Base-by-base conservation (phyloP, 2,113 vertebrate species). In the Percopsis transmontana region DNA sequence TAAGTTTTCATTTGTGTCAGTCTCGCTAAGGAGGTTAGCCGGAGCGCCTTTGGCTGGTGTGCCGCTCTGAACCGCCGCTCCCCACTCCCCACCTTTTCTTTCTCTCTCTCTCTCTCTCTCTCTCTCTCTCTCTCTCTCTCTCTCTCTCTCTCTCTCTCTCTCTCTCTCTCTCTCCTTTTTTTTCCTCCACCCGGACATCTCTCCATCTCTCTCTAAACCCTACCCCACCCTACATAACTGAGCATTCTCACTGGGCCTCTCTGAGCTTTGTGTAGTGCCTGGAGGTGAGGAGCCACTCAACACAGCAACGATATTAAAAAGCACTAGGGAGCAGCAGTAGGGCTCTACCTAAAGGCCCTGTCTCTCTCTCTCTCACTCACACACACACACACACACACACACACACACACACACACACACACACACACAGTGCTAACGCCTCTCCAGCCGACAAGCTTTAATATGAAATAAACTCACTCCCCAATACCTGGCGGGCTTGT, bases 401-500 rank as follows among this genome's bases (percentile, higher is more conserved):
- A 21, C 57, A 47, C 70, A 58, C 51, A 58, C 66, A n/a, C 52
- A 38, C 41, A 42, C 50, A 66, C 64, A 48, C 54, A 12, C 13
- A 12, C 42, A 11, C 73, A 74, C 53, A 4, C 59, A 60, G 79
- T 66, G 60, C 82, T 69, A 82, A 81, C 70, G 59, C 78, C 72
- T 74, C 79, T 82, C 61, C 68, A 80, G 72, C 72, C 72, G 69
- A 85, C 82, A 80, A 73, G 77, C 79, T 69, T 82, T 86, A 84
- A 88, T 84, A 85, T 87, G 70, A 83, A 88, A 89, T 80, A 87
- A 86, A 86, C 78, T 85, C 70, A 75, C 77, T 86, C 65, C 61
- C 83, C 87, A 84, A 83, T 85, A 87, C 84, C 87, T 85, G 62
- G 79, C 76, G 81, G 88, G 79, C 62, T 61, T 57, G 75, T 82